Evolutionary conservation across 1,140 invertebrate species (phyloP).

Genomic region (Aleiodes sp.): DNA sequence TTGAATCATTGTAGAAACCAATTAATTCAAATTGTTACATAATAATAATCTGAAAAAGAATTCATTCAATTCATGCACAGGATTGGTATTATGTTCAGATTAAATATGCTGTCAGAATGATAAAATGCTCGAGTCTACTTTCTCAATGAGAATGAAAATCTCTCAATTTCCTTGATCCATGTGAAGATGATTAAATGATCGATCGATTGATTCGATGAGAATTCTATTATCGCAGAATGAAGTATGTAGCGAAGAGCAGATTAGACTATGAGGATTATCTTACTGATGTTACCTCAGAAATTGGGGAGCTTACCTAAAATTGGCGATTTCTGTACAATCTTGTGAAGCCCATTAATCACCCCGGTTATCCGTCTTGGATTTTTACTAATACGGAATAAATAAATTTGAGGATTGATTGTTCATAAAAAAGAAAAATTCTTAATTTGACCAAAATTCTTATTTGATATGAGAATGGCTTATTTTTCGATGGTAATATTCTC

Average conservation of each 20-base stretch:
- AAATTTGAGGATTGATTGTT: too few species aligned
- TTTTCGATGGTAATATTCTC: too few species aligned
- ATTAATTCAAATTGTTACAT: neutral
- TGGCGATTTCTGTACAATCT: conserved; percentile 40
- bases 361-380: conserved; percentile 13
- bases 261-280: conserved; percentile 41
- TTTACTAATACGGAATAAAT: neutral
- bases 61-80: neutral
- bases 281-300: conserved; percentile 52
- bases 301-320: conserved; percentile 53
- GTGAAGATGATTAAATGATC: neutral
- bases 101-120: conserved; percentile 19
- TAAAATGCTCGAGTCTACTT: neutral
- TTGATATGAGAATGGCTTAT: too few species aligned
- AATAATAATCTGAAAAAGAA: neutral
- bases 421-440: conserved; percentile 18
- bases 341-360: conserved; percentile 35
- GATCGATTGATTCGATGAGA: neutral
- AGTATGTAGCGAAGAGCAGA: conserved; percentile 48
- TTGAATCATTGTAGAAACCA: neutral
- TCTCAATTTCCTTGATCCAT: neutral
- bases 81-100: neutral
- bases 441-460: too few species aligned
- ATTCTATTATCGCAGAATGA: conserved; percentile 34
- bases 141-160: neutral